Evolutionary conservation across 1,140 invertebrate species (phyloP).

Genomic region (Caenorhabditis remanei): DNA sequence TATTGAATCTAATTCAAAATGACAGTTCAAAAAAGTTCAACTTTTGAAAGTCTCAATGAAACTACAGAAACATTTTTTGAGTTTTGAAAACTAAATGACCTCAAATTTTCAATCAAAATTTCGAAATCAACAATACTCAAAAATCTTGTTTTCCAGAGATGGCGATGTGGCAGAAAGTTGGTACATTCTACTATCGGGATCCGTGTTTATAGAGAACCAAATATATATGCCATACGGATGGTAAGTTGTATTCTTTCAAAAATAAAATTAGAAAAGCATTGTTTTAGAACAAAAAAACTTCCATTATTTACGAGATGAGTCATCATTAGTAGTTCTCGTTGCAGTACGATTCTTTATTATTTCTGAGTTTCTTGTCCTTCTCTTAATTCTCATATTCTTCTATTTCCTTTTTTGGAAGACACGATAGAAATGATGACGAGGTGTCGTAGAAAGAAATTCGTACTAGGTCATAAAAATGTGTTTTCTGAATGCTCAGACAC

Average conservation of each 20-base stretch:
- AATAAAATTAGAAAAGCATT: not conserved
- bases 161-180: conserved; percentile 81
- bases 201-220: conserved; percentile 89
- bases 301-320: not conserved
- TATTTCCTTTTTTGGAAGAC: not conserved
- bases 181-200: conserved; percentile 88
- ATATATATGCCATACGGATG: conserved; percentile 88
- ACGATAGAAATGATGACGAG: not conserved
- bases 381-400: not conserved
- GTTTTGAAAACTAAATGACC: too few species aligned
- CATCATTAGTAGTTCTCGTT: conserved; percentile 1
- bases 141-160: conserved; percentile 58
- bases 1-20: too few species aligned
- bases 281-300: not conserved
- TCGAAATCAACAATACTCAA: too few species aligned
- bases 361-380: not conserved
- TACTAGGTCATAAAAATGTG: conserved; percentile 42
- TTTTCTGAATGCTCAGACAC: conserved; percentile 4
- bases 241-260: conserved; percentile 80
- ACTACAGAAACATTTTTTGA: too few species aligned
- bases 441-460: not conserved
- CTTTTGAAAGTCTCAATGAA: too few species aligned
- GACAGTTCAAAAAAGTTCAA: too few species aligned
- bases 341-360: conserved; percentile 6
- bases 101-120: too few species aligned